A percentile compares a stretch with the other conserved stretches of the same genome.
Evolutionary conservation across 2,797 vertebrate species (phyloP).

Genomic region (Valencia hispanica): DNA sequence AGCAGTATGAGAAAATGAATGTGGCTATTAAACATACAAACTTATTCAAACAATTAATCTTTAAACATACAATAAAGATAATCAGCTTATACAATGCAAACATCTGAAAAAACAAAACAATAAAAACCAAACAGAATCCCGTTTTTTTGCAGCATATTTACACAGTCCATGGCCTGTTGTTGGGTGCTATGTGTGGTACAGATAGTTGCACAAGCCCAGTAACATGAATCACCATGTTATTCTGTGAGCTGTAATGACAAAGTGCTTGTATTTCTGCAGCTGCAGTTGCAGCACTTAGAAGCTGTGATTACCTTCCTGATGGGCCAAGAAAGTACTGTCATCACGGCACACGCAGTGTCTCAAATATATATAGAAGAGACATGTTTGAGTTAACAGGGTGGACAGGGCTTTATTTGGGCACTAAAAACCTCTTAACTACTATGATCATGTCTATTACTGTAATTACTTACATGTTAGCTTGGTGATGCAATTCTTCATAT

Average conservation of each 20-base stretch:
- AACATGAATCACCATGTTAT: constrained; percentile 36
- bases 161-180: background rate
- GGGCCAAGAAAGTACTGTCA: constrained; percentile 73
- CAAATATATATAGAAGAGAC: constrained; percentile 65
- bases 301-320: constrained; percentile 78
- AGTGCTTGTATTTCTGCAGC: constrained; percentile 67
- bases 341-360: constrained; percentile 65
- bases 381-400: constrained; percentile 33
- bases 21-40: too few relatives aligned
- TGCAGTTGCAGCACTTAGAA: constrained; percentile 62
- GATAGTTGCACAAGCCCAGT: constrained; percentile 12
- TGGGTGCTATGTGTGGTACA: background rate
- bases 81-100: background rate
- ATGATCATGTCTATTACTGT: constrained; percentile 25
- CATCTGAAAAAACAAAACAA: too few relatives aligned
- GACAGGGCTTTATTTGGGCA: constrained; percentile 31
- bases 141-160: background rate
- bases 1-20: background rate
- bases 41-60: background rate
- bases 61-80: background rate
- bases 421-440: constrained; percentile 33
- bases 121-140: background rate
- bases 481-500: background rate
- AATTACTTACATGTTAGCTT: constrained; percentile 7
- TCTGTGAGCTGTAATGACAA: constrained; percentile 39